A percentile compares a stretch with the other conserved stretches of the same genome.
These are phyloP conservation scores for Melanotaenia trifasciata DNA, from an alignment of 2,797 vertebrate genomes.

Conservation along the genomic window DNA sequence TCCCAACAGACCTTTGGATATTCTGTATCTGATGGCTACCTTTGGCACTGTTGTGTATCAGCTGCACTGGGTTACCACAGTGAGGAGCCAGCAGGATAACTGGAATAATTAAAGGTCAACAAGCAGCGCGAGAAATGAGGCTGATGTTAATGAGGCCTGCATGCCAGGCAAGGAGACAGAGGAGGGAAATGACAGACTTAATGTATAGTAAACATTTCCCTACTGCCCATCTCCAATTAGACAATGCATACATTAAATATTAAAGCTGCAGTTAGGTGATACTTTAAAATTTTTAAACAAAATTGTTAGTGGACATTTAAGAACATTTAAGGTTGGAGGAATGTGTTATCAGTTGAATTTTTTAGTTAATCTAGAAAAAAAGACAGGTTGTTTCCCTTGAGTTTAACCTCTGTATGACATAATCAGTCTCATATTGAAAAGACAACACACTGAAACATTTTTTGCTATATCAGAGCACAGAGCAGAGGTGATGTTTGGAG, in stretches of 20 bases:
- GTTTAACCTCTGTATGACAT: no score
- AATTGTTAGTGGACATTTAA: neutral
- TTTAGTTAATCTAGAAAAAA: neutral
- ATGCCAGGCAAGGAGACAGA: conserved; percentile 59
- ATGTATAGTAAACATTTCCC: conserved; percentile 44
- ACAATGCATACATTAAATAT: conserved; percentile 45
- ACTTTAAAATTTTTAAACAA: neutral
- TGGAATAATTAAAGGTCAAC: conserved; percentile 87
- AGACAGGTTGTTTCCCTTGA: no score
- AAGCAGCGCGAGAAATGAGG: conserved; percentile 71
- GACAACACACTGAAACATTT: no score
- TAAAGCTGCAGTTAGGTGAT: conserved; percentile 8
- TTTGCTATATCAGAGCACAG: neutral
- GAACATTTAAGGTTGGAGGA: neutral
- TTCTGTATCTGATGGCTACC: conserved; percentile 21
- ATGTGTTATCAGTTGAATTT: neutral
- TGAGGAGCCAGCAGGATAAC: conserved; percentile 82
- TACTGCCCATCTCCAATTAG: conserved; percentile 30
- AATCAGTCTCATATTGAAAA: no score
- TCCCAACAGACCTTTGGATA: conserved; percentile 4
- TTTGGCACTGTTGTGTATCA: conserved; percentile 60
- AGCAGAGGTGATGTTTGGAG: conserved; percentile 23
- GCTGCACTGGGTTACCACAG: conserved; percentile 70
- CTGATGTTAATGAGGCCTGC: conserved; percentile 79
- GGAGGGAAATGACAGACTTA: conserved; percentile 58